These are phyloP conservation scores for Ceratothoa steindachneri DNA, from an alignment of 2,888 invertebrate species.

Conservation along the genomic window DNA sequence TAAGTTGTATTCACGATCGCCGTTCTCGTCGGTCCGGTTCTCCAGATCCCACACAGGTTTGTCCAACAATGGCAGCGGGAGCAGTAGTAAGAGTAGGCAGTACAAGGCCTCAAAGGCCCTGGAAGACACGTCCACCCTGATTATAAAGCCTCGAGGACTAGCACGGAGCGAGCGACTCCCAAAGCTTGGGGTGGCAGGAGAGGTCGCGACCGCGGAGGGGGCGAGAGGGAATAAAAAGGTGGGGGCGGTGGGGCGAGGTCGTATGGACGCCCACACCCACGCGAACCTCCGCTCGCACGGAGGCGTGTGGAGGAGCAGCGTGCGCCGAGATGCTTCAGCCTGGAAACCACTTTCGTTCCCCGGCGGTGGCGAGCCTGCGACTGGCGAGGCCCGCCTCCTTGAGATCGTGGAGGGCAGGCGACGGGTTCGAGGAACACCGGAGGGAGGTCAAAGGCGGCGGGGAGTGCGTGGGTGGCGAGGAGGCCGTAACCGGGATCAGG, in stretches of 20 bases:
- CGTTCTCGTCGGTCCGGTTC: too few relatives aligned
- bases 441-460: constrained; percentile 6
- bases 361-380: constrained; percentile 39
- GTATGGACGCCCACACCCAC: not conserved
- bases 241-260: too few relatives aligned
- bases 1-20: too few relatives aligned
- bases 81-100: too few relatives aligned
- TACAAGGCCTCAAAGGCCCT: not conserved
- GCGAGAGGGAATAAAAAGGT: too few relatives aligned
- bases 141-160: not conserved
- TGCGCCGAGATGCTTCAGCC: constrained; percentile 33
- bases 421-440: not conserved
- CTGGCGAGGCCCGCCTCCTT: constrained; percentile 12
- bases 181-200: too few relatives aligned
- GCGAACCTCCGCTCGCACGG: not conserved
- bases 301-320: not conserved
- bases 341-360: constrained; percentile 45
- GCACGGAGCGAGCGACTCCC: not conserved
- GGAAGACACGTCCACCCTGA: constrained; percentile 13
- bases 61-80: too few relatives aligned
- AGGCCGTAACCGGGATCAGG: constrained; percentile 8
- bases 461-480: constrained; percentile 19
- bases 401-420: not conserved
- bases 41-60: too few relatives aligned
- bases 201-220: too few relatives aligned